phyloP scores from a whole-genome alignment of 2,888 invertebrate genomes.

The Cyrtodaria siliqua region DNA sequence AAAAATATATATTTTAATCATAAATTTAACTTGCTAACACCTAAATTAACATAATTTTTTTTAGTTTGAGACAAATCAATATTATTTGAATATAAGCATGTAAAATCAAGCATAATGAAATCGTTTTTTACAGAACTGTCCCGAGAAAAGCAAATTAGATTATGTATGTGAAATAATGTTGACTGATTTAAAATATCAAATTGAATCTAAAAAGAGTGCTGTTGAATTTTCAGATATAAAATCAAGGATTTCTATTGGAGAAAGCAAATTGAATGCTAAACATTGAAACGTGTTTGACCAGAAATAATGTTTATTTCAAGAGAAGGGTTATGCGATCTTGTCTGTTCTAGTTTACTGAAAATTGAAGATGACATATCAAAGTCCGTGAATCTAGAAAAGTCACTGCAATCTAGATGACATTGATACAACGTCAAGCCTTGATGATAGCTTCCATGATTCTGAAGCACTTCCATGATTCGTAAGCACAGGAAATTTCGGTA shows the following conservation, averaged over 20 bases:
- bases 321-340: not conserved
- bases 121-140: not conserved
- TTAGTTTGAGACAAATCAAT: too few species aligned
- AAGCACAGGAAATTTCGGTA: not conserved
- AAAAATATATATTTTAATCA: too few species aligned
- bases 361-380: not conserved
- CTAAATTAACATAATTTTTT: too few species aligned
- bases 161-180: not conserved
- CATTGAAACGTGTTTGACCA: not conserved
- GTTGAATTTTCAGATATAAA: not conserved
- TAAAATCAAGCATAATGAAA: not conserved
- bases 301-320: slow-evolving; percentile 8
- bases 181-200: too few species aligned
- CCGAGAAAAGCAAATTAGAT: not conserved
- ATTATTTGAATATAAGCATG: not conserved
- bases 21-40: too few species aligned
- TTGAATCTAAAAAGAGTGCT: too few species aligned
- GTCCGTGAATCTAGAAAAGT: not conserved
- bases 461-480: not conserved
- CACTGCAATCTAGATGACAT: not conserved
- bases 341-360: too few species aligned
- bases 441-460: too few species aligned
- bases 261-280: too few species aligned
- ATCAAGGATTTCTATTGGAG: not conserved
- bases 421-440: not conserved